phyloP scores from a whole-genome alignment of 1,140 invertebrate species.

The Diploscapter pachys region DNA sequence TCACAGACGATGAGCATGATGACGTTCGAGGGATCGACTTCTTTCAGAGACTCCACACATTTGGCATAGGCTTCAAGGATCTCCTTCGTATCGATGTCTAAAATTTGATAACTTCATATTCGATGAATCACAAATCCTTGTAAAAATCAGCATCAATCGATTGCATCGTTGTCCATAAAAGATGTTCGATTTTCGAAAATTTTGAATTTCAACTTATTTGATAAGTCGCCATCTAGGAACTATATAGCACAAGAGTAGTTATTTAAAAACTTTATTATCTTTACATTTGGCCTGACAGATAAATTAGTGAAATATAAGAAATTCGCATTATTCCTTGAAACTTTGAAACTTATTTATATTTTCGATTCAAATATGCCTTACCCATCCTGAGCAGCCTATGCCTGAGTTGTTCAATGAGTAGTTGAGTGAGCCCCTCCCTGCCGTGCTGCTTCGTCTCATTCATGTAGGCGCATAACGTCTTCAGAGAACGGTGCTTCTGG shows the following conservation, averaged over 20 bases:
- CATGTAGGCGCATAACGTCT: slow-evolving; percentile 18
- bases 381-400: slow-evolving; percentile 41
- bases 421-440: slow-evolving; percentile 37
- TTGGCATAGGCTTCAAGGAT: slow-evolving; percentile 94
- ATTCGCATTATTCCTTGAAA: too few relatives aligned
- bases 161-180: too few relatives aligned
- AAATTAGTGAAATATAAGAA: too few relatives aligned
- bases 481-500: neutral
- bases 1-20: slow-evolving; percentile 89
- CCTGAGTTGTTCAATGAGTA: slow-evolving; percentile 35
- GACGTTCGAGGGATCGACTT: slow-evolving; percentile 86
- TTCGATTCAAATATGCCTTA: slow-evolving; percentile 2
- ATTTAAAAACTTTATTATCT: slow-evolving; percentile 8
- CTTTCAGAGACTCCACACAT: slow-evolving; percentile 83
- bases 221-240: neutral
- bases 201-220: slow-evolving; percentile 6
- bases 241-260: slow-evolving; percentile 4
- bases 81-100: slow-evolving; percentile 91
- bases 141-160: too few relatives aligned
- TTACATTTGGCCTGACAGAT: slow-evolving; percentile 5
- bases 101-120: slow-evolving; percentile 8
- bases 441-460: slow-evolving; percentile 35
- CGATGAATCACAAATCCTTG: too few relatives aligned
- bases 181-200: neutral
- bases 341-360: too few relatives aligned